Evolutionary conservation across 2,113 vertebrate species (phyloP).

Genomic region (Dromiciops gliroides): DNA sequence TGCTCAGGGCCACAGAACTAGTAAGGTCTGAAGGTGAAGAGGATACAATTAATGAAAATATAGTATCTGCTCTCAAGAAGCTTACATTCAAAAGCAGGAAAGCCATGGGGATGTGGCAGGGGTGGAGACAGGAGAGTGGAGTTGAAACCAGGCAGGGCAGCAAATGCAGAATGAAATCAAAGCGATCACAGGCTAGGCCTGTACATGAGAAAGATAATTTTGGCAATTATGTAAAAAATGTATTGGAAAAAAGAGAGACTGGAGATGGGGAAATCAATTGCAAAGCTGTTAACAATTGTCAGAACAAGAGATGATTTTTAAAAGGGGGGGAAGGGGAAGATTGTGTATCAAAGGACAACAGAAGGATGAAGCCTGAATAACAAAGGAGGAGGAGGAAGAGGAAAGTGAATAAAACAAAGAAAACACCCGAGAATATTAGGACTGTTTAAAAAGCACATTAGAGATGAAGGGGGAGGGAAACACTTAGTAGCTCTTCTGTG

Average conservation of each 20-base stretch:
- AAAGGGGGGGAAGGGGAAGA: neutral
- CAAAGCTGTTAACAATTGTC: neutral
- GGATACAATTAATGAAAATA: neutral
- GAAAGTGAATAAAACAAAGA: neutral
- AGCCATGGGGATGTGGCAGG: neutral
- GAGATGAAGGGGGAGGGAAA: neutral
- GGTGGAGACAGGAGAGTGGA: neutral
- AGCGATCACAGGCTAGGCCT: neutral
- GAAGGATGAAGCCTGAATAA: neutral
- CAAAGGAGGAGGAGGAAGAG: neutral
- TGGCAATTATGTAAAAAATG: neutral
- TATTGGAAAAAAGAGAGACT: neutral
- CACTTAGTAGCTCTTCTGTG: constrained; percentile 52
- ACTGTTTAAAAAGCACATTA: constrained; percentile 10
- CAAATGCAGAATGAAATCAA: neutral
- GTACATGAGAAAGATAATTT: neutral
- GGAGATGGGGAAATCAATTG: neutral
- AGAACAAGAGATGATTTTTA: neutral
- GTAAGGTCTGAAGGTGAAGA: neutral
- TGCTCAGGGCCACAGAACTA: neutral
- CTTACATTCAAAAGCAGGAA: neutral
- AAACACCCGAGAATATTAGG: neutral
- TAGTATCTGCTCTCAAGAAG: neutral
- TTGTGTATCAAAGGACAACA: neutral
- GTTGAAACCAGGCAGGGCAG: neutral